Evolutionary conservation across 2,797 vertebrate genomes (phyloP).

Genomic region (Phylloscopus collybita): DNA sequence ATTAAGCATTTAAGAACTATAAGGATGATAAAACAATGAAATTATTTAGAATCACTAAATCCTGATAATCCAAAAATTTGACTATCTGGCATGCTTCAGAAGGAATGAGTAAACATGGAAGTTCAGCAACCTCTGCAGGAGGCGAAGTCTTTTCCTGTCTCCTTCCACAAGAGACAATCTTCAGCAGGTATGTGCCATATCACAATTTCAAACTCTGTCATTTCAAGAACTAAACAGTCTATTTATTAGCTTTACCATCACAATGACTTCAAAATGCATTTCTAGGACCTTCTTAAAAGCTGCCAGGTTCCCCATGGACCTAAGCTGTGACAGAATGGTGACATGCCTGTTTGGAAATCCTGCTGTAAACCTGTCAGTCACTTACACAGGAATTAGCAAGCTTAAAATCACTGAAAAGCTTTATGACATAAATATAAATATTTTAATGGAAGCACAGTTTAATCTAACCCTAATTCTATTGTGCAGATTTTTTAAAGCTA

Average conservation of each 20-base stretch:
- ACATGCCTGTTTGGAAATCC: background rate
- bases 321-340: background rate
- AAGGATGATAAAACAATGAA: background rate
- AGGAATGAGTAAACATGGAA: background rate
- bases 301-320: background rate
- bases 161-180: background rate
- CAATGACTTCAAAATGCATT: background rate
- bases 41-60: background rate
- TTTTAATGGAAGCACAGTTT: background rate
- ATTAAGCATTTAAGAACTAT: background rate
- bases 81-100: background rate
- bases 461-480: background rate
- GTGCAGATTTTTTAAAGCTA: background rate
- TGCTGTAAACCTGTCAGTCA: slow-evolving; percentile 8
- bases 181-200: background rate
- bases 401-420: background rate
- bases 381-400: background rate
- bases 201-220: background rate
- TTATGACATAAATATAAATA: background rate
- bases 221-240: background rate
- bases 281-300: background rate
- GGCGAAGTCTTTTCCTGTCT: background rate
- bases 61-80: background rate
- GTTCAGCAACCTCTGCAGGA: background rate
- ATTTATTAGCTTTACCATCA: background rate